phyloP scores from a whole-genome alignment of 2,797 vertebrate genomes.

The Capromys pilorides region DNA sequence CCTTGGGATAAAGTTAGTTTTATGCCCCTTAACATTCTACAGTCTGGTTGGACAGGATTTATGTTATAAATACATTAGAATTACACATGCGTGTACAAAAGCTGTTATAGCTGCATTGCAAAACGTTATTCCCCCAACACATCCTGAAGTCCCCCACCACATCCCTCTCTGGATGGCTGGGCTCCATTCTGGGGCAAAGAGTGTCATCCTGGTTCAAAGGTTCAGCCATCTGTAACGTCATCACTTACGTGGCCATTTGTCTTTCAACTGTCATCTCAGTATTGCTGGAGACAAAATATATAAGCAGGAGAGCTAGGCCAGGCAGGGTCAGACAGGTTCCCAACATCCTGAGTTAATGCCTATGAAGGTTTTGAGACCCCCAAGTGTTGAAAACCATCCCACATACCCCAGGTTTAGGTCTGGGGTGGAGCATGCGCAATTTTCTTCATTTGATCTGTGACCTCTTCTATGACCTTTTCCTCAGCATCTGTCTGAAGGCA shows the following conservation, averaged over 20 bases:
- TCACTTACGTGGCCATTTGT: neutral
- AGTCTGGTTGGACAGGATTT: neutral
- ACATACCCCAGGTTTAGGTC: neutral
- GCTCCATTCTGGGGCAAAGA: too few species aligned
- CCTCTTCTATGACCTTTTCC: neutral
- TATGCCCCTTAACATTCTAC: neutral
- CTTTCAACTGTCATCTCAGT: neutral
- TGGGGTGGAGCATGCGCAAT: neutral
- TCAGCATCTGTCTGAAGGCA: neutral
- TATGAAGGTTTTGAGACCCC: neutral
- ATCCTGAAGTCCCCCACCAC: too few species aligned
- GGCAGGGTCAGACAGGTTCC: neutral
- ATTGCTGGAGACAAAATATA: neutral
- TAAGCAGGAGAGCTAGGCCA: neutral
- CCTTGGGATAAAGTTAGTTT: too few species aligned
- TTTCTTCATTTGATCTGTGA: neutral
- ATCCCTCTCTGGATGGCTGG: too few species aligned
- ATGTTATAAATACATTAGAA: neutral
- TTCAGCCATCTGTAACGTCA: neutral
- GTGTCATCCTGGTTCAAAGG: neutral
- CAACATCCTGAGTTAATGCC: neutral
- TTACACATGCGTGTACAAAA: neutral
- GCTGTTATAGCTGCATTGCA: neutral
- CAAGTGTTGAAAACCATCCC: neutral
- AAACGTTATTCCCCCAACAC: neutral